These are phyloP conservation scores for Rapana venosa DNA, from an alignment of 2,888 invertebrate species.

Conservation along the genomic window DNA sequence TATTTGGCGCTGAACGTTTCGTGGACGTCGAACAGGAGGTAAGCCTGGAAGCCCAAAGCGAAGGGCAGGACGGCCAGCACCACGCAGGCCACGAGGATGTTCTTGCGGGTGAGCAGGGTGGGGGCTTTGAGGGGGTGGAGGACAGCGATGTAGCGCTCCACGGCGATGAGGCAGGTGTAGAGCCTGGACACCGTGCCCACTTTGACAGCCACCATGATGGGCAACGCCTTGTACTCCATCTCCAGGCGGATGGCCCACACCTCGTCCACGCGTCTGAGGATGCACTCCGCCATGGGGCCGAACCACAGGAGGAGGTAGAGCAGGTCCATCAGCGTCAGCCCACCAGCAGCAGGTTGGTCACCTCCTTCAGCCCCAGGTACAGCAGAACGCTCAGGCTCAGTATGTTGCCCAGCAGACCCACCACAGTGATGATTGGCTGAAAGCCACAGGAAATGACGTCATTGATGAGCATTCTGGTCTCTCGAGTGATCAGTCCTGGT, in stretches of 20 bases:
- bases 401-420: slow-evolving; percentile 16
- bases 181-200: not conserved
- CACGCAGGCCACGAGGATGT: slow-evolving; percentile 83
- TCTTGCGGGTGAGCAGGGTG: slow-evolving; percentile 87
- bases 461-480: slow-evolving; percentile 16
- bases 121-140: slow-evolving; percentile 90
- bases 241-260: not conserved
- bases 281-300: slow-evolving; percentile 21
- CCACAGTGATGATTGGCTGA: not conserved
- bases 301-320: slow-evolving; percentile 27
- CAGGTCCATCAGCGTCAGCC: not conserved
- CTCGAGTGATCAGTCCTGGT: slow-evolving; percentile 15
- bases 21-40: not conserved
- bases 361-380: not conserved
- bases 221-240: not conserved
- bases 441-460: slow-evolving; percentile 24
- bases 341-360: not conserved
- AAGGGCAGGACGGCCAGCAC: not conserved
- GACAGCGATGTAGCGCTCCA: slow-evolving; percentile 74
- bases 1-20: not conserved
- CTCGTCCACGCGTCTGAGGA: not conserved
- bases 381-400: not conserved
- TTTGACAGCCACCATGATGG: not conserved
- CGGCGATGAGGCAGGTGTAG: slow-evolving; percentile 58
- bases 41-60: not conserved